phyloP scores from a whole-genome alignment of 1,140 invertebrate species.

The Phenacoccus solenopsis region DNA sequence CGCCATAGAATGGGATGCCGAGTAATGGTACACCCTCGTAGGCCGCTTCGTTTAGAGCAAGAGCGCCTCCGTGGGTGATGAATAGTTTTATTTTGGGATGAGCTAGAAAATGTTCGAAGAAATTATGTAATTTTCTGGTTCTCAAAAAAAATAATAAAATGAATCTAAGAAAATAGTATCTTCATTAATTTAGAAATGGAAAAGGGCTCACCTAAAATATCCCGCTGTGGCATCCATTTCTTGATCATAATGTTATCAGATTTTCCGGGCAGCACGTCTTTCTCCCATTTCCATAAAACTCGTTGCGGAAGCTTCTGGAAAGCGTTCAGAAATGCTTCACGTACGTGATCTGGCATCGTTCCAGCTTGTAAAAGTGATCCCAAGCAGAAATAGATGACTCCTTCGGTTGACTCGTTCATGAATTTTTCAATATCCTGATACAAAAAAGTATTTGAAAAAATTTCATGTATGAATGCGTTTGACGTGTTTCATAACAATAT shows the following conservation, averaged over 20 bases:
- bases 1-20: slow-evolving; percentile 50
- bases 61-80: slow-evolving; percentile 52
- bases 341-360: slow-evolving; percentile 30
- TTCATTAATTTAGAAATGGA: neutral
- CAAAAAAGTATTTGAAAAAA: neutral
- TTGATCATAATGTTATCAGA: slow-evolving; percentile 20
- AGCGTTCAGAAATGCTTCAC: slow-evolving; percentile 33
- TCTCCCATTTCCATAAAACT: slow-evolving; percentile 41
- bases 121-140: too few species aligned
- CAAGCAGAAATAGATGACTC: slow-evolving; percentile 54
- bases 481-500: too few species aligned
- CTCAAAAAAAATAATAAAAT: too few species aligned
- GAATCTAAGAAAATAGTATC: too few species aligned
- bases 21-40: slow-evolving; percentile 54
- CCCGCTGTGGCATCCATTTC: slow-evolving; percentile 25
- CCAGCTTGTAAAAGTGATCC: slow-evolving; percentile 36
- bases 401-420: slow-evolving; percentile 34
- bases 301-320: slow-evolving; percentile 37
- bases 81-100: slow-evolving; percentile 52
- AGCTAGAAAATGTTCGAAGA: slow-evolving; percentile 31
- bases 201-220: slow-evolving; percentile 23
- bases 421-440: slow-evolving; percentile 26
- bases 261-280: slow-evolving; percentile 22
- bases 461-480: too few species aligned
- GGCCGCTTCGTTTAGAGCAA: slow-evolving; percentile 53